Percentiles rank a stretch among this genome's conserved stretches.
Conservation (phyloP, 2,113 vertebrate species). For the Girardinichthys multiradiatus region DNA sequence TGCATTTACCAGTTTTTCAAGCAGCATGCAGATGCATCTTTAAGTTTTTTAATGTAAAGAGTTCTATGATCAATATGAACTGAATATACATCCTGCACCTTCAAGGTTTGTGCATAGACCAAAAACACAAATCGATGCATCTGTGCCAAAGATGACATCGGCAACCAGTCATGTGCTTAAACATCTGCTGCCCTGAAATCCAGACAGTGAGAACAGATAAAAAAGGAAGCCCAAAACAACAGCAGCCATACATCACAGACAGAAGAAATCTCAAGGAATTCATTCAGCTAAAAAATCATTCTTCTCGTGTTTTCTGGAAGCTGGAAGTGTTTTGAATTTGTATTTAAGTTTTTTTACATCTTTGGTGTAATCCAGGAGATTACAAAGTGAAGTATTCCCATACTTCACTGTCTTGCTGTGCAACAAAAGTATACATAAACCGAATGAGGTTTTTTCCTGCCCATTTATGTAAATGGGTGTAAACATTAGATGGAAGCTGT, state of each 20-base stretch:
- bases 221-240: conserved; percentile 15
- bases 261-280: conserved; percentile 33
- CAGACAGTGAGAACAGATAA: conserved; percentile 31
- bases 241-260: conserved; percentile 21
- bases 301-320: conserved; percentile 34
- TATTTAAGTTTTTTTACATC: conserved; percentile 29
- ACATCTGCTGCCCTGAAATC: conserved; percentile 32
- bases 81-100: conserved; percentile 11
- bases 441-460: conserved; percentile 6
- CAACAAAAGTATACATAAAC: not conserved
- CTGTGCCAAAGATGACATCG: conserved; percentile 59
- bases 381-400: conserved; percentile 17
- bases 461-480: conserved; percentile 3
- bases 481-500: not conserved
- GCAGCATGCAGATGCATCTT: not conserved
- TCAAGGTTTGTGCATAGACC: not conserved
- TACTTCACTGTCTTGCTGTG: conserved; percentile 2
- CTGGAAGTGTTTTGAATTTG: conserved; percentile 31
- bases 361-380: conserved; percentile 24
- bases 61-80: not conserved
- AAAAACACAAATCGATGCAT: conserved; percentile 18
- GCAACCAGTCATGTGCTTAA: conserved; percentile 45
- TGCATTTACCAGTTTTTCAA: not conserved
- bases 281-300: conserved; percentile 19
- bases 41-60: too few species aligned